Percentiles rank a stretch among this genome's conserved stretches.
Evolutionary conservation across 2,113 vertebrate species (phyloP).

Genomic region (Myiozetetes cayanensis): DNA sequence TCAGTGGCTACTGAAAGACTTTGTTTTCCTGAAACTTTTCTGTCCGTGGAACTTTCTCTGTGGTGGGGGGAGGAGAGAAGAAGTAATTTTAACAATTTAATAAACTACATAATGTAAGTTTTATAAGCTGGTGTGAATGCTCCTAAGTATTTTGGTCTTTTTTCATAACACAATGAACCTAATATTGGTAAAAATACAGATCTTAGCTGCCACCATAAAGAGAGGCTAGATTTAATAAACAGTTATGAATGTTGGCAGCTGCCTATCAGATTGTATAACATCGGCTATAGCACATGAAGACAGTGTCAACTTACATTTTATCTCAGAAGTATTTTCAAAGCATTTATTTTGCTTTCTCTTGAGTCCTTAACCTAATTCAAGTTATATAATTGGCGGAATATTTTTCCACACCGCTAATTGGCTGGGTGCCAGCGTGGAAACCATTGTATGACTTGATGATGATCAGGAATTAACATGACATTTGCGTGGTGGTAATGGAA

Average conservation of each 20-base stretch:
- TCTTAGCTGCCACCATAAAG: slow-evolving; percentile 76
- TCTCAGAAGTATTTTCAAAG: slow-evolving; percentile 75
- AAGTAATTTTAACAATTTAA: slow-evolving; percentile 85
- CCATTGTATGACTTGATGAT: slow-evolving; percentile 85
- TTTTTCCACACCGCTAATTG: slow-evolving; percentile 85
- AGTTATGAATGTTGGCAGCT: slow-evolving; percentile 83
- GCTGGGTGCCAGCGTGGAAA: slow-evolving; percentile 79
- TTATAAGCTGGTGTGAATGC: slow-evolving; percentile 77
- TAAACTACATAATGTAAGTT: slow-evolving; percentile 76
- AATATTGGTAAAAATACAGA: slow-evolving; percentile 82
- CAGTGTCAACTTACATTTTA: slow-evolving; percentile 81
- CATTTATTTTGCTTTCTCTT: slow-evolving; percentile 76
- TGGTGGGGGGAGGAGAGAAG: slow-evolving; percentile 40
- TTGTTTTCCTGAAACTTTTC: slow-evolving; percentile 48
- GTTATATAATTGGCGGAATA: slow-evolving; percentile 82
- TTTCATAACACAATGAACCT: slow-evolving; percentile 80
- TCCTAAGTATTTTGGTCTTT: slow-evolving; percentile 81
- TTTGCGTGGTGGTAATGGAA: slow-evolving; percentile 93
- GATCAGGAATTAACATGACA: slow-evolving; percentile 95
- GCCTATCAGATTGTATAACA: slow-evolving; percentile 81
- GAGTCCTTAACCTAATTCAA: slow-evolving; percentile 76
- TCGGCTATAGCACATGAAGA: slow-evolving; percentile 69
- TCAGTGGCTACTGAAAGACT: background rate
- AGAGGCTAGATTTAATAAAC: slow-evolving; percentile 82
- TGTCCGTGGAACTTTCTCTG: slow-evolving; percentile 64